Evolutionary conservation across 2,113 vertebrate species (phyloP).

Genomic region (Nothoprocta perdicaria): DNA sequence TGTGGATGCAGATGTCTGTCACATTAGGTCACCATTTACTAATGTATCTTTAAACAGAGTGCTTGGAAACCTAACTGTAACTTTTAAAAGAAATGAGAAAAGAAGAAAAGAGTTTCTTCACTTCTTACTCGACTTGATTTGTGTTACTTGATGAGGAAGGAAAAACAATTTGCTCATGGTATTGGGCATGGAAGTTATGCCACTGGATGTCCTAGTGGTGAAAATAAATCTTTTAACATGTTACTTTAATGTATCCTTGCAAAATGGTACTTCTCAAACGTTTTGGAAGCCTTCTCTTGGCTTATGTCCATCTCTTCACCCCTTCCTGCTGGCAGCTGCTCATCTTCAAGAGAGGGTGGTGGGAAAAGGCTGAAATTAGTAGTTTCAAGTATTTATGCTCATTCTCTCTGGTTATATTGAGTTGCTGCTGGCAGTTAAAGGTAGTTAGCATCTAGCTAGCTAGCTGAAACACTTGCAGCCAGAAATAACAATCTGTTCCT

Average conservation of each 20-base stretch:
- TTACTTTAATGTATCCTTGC: not conserved
- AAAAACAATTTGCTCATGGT: not conserved
- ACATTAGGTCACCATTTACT: not conserved
- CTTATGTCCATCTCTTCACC: not conserved
- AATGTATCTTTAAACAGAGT: not conserved
- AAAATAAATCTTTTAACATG: not conserved
- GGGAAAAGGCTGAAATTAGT: slow-evolving; percentile 37
- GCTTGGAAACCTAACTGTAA: not conserved
- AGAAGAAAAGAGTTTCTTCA: not conserved
- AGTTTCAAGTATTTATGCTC: not conserved
- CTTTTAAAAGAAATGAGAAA: not conserved
- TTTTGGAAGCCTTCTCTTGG: slow-evolving; percentile 26
- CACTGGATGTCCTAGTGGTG: not conserved
- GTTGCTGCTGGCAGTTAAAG: slow-evolving; percentile 44
- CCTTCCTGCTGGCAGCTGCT: slow-evolving; percentile 10
- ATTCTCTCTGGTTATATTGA: slow-evolving; percentile 31
- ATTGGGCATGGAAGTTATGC: not conserved
- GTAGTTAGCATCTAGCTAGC: slow-evolving; percentile 47
- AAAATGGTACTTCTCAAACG: not conserved
- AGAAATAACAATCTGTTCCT: slow-evolving; percentile 57
- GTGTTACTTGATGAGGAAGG: not conserved
- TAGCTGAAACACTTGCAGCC: slow-evolving; percentile 46
- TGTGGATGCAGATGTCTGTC: not conserved
- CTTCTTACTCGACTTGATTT: not conserved
- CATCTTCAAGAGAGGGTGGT: not conserved